These are phyloP conservation scores for Apamea monoglypha DNA, from an alignment of 2,888 invertebrate species.

Conservation along the genomic window DNA sequence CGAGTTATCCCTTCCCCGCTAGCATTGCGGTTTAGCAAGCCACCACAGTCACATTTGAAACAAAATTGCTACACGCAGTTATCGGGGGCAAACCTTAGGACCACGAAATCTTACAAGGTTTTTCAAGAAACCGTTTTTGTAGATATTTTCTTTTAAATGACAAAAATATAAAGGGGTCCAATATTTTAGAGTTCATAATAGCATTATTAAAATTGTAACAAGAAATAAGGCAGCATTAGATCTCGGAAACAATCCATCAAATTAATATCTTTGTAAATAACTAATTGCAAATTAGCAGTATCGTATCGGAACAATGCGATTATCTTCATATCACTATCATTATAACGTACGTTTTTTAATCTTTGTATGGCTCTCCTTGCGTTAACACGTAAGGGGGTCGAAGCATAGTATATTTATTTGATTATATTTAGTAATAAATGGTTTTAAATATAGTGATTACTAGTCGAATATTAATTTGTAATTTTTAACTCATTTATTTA, in stretches of 20 bases:
- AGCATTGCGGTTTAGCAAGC: not conserved
- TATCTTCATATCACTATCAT: conserved; percentile 38
- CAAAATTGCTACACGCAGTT: not conserved
- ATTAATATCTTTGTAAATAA: conserved; percentile 23
- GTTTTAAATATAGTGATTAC: not conserved
- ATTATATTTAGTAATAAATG: conserved; percentile 3
- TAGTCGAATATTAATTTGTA: not conserved
- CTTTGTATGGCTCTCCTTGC: conserved; percentile 21
- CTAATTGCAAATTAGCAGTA: conserved; percentile 28
- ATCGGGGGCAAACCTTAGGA: too few relatives aligned
- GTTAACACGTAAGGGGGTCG: conserved; percentile 30
- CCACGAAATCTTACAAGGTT: not conserved
- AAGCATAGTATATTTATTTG: not conserved
- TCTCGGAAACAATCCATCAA: not conserved
- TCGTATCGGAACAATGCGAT: conserved; percentile 26
- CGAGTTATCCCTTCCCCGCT: not conserved
- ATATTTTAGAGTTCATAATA: not conserved
- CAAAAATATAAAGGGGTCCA: not conserved
- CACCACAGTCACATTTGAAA: not conserved
- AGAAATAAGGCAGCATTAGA: not conserved
- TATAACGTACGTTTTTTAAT: conserved; percentile 38
- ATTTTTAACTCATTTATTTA: not conserved
- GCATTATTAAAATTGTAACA: not conserved
- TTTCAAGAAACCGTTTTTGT: not conserved
- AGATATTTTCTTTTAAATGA: not conserved